Percentiles rank a stretch among this genome's conserved stretches.
phyloP scores from a whole-genome alignment of 1,140 invertebrate species.

The Hestina assimilis region DNA sequence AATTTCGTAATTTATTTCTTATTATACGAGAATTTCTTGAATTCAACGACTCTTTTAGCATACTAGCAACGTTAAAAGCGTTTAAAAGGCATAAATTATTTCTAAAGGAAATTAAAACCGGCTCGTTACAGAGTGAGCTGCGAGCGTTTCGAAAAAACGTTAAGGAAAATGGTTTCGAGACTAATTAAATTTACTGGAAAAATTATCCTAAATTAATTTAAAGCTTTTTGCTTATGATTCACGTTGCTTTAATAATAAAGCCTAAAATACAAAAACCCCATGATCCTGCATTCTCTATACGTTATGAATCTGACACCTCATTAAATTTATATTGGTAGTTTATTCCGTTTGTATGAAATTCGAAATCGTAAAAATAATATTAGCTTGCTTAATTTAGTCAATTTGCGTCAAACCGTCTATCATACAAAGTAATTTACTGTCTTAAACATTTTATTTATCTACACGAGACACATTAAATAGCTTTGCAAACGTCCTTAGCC shows the following conservation, averaged over 20 bases:
- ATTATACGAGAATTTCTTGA: slow-evolving; percentile 7
- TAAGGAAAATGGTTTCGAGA: slow-evolving; percentile 3
- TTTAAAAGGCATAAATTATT: slow-evolving; percentile 14
- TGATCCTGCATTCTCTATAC: no score
- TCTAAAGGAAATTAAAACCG: slow-evolving; percentile 11
- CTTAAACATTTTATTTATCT: slow-evolving; percentile 22
- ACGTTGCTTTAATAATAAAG: background rate
- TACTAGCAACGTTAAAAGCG: slow-evolving; percentile 3
- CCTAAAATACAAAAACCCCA: no score
- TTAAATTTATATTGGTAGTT: background rate
- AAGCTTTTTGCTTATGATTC: background rate
- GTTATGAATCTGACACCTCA: background rate
- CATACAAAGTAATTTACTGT: slow-evolving; percentile 25
- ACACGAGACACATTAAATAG: slow-evolving; percentile 10
- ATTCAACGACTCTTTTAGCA: background rate
- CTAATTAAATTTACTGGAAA: slow-evolving; percentile 11
- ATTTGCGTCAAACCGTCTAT: slow-evolving; percentile 35
- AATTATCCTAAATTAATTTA: background rate
- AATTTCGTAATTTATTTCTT: slow-evolving; percentile 7
- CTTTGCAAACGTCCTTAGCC: slow-evolving; percentile 18
- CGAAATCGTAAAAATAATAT: slow-evolving; percentile 33
- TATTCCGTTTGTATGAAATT: slow-evolving; percentile 15
- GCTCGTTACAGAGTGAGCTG: slow-evolving; percentile 13
- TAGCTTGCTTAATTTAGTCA: slow-evolving; percentile 30
- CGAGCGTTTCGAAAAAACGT: slow-evolving; percentile 8